phyloP scores from a whole-genome alignment of 2,888 invertebrate species.

The Anthophora plumipes region DNA sequence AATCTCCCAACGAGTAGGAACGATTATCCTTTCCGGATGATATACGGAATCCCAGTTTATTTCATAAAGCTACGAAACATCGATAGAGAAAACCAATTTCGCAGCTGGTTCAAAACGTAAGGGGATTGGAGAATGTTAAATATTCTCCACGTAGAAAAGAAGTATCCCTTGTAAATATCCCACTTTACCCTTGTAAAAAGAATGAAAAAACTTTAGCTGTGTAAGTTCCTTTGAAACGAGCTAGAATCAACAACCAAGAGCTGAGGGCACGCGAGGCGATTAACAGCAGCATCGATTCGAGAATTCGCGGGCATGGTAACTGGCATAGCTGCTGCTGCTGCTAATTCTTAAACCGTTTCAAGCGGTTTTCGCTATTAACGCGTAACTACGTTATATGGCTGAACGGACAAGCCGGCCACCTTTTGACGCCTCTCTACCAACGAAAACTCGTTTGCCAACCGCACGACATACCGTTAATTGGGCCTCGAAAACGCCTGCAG shows the following conservation, averaged over 20 bases:
- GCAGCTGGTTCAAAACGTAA: neutral
- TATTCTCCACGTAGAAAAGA: neutral
- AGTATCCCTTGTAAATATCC: neutral
- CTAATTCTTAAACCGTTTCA: conserved; percentile 62
- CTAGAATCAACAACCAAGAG: neutral
- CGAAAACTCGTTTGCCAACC: conserved; percentile 73
- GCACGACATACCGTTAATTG: conserved; percentile 71
- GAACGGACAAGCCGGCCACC: conserved; percentile 69
- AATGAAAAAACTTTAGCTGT: neutral
- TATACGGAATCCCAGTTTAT: too few species aligned
- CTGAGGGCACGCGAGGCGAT: neutral
- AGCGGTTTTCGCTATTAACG: conserved; percentile 64
- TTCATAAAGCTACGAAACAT: too few species aligned
- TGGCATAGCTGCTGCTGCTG: neutral
- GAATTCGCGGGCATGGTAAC: neutral
- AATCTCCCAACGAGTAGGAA: neutral
- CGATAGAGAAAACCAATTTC: neutral
- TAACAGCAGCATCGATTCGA: conserved; percentile 13
- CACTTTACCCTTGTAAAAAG: neutral
- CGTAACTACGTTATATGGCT: conserved; percentile 69
- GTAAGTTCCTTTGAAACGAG: neutral
- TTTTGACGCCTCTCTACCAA: conserved; percentile 72
- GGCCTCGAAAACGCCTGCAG: conserved; percentile 63
- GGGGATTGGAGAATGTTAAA: too few species aligned
- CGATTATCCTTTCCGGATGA: neutral